A percentile compares a stretch with the other conserved stretches of the same genome.
phyloP scores from a whole-genome alignment of 1,140 invertebrate genomes.

The Eueides isabella region DNA sequence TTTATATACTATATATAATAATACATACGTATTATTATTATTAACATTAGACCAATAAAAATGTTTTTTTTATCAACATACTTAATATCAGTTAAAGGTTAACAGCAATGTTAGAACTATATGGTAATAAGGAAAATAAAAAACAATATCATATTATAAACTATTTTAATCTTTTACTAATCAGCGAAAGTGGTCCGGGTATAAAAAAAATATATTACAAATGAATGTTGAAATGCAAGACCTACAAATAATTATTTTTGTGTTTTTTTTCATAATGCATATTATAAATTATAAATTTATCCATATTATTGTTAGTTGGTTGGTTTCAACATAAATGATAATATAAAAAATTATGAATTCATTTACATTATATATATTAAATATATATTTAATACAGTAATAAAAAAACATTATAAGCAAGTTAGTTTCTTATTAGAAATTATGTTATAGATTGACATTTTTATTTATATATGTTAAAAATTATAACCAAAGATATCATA shows the following conservation, averaged over 20 bases:
- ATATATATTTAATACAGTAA: background rate
- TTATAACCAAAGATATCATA: no score
- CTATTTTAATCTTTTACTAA: slow-evolving; percentile 41
- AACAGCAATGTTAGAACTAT: no score
- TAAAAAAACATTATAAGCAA: no score
- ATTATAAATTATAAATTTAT: background rate
- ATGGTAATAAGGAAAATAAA: slow-evolving; percentile 10
- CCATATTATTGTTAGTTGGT: background rate
- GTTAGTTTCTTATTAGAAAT: no score
- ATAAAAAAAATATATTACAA: slow-evolving; percentile 35
- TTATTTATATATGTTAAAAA: no score
- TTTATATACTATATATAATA: no score
- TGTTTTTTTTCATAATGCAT: background rate
- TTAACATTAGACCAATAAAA: no score
- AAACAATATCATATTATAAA: slow-evolving; percentile 25
- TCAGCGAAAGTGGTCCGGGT: slow-evolving; percentile 43
- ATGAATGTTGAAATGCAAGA: background rate
- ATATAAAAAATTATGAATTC: background rate
- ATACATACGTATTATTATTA: no score
- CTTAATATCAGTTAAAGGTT: no score
- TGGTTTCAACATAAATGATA: background rate
- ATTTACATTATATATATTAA: background rate
- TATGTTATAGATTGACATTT: no score
- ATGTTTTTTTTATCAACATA: no score
- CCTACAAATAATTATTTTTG: background rate